These are phyloP conservation scores for Bhutanitis thaidina DNA, from an alignment of 2,888 invertebrate species.

Conservation along the genomic window DNA sequence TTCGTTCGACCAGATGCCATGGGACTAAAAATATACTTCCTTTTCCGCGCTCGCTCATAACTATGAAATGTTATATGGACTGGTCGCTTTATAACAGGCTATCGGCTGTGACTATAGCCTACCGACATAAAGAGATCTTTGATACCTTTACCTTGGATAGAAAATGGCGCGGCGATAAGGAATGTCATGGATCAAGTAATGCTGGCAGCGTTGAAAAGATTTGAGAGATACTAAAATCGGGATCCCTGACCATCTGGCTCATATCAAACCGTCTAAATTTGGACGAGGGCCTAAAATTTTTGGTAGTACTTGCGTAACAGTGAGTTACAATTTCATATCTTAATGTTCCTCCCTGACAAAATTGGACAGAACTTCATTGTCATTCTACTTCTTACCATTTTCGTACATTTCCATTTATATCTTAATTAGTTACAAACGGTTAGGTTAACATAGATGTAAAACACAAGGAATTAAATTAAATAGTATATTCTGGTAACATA, in stretches of 20 bases:
- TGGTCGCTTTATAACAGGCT: constrained; percentile 67
- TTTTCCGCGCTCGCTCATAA: constrained; percentile 70
- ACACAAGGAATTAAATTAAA: no score
- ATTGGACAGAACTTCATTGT: constrained; percentile 24
- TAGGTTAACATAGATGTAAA: no score
- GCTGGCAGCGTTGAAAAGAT: constrained; percentile 62
- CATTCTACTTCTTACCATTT: constrained; percentile 9
- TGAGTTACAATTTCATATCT: constrained; percentile 31
- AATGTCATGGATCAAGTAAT: constrained; percentile 47
- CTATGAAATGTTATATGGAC: constrained; percentile 70
- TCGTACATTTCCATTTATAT: not conserved
- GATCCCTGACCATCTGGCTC: constrained; percentile 73
- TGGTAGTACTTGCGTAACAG: constrained; percentile 52
- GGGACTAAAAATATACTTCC: constrained; percentile 75
- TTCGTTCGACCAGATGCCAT: constrained; percentile 66
- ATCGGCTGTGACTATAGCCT: constrained; percentile 60
- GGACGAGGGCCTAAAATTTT: constrained; percentile 65
- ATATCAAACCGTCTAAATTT: constrained; percentile 73
- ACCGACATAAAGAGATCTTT: constrained; percentile 48
- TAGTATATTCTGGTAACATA: no score
- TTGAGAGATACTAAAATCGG: constrained; percentile 74
- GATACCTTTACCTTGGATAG: constrained; percentile 37
- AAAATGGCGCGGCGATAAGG: constrained; percentile 41
- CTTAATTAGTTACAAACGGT: no score
- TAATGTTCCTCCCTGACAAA: constrained; percentile 24